phyloP scores from a whole-genome alignment of 1,140 invertebrate species.

The Anthonomus grandis region DNA sequence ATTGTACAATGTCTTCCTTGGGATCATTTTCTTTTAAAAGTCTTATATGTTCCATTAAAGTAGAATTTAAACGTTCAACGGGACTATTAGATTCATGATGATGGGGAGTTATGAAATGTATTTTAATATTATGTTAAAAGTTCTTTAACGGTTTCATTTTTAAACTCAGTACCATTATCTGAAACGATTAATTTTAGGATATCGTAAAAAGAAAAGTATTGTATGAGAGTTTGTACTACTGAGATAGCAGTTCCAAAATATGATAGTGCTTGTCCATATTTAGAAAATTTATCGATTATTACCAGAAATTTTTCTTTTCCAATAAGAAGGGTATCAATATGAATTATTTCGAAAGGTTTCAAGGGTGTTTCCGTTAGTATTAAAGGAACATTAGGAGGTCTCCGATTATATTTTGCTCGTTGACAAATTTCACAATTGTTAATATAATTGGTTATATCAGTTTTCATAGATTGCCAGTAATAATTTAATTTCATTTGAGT shows the following conservation, averaged over 20 bases:
- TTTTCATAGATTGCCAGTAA: conserved; percentile 18
- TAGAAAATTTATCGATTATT: conserved; percentile 11
- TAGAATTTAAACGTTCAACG: conserved; percentile 36
- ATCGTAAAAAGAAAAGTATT: conserved; percentile 26
- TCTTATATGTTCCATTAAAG: conserved; percentile 37
- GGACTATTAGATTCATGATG: conserved; percentile 43
- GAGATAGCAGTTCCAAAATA: conserved; percentile 11
- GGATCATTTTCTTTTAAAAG: conserved; percentile 36
- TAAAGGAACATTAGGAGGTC: conserved; percentile 16
- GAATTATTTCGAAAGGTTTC: neutral
- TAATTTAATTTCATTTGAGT: conserved; percentile 19
- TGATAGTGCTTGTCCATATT: conserved; percentile 26
- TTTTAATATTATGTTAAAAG: conserved; percentile 39
- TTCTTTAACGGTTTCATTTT: conserved; percentile 32
- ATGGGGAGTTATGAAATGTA: conserved; percentile 43
- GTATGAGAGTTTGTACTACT: conserved; percentile 18
- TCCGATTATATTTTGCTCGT: conserved; percentile 1
- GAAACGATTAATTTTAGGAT: conserved; percentile 27
- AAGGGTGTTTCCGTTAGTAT: conserved; percentile 1
- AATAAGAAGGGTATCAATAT: neutral
- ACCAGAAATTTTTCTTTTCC: neutral
- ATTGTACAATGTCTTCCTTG: conserved; percentile 5
- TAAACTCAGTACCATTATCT: conserved; percentile 35
- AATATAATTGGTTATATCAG: conserved; percentile 18
- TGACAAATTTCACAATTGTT: conserved; percentile 22